Base-by-base conservation (phyloP, 1,140 invertebrate genomes). In the Akabosia matsudoensis region DNA sequence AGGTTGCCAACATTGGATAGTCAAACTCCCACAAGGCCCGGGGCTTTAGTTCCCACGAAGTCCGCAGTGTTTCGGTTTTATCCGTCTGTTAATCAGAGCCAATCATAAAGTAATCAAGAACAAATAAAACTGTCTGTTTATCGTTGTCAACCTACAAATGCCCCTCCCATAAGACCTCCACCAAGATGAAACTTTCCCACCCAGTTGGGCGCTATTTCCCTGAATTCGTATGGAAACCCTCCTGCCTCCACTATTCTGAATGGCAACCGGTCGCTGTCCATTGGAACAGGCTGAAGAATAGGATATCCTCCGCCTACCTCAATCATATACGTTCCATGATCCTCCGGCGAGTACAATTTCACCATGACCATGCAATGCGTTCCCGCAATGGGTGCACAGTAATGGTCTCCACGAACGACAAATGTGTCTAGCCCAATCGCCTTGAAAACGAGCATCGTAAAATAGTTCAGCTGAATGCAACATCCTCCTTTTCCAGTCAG, bases 241-340 rank as follows among this genome's bases (percentile, higher is more conserved):
- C 74, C 74, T 14, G 74, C 74, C 14, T 31, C 16, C 18, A 75
- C 1, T 33, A 31, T 61, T 75, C 28, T 75, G 31, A 28, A 64
- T 34, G 74, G 74, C 18, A 67, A 24, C 13, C 33, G 3, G 33
- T 61, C 28, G 4, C 37, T 34, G 34, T 52, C 51, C 74, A 75
- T 75, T 61, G 74, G 74, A 30, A 75, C 52, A 3, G 74, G 74
- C 26, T 75, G 54, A 3, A 75, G n/a, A 26, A 75, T 64, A 2
- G 74, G 74, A 33, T 64, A 75, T 33, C 54, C 74, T 18, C 74
- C 74, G n/a, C 74, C 74, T 1, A 75, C 74, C 52, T 75, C 74
- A 1, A 75, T 45, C 33, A 75, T 33, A 56, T 33, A 75, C 4
- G 22, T 33, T 28, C 51, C 73, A 24, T 33, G 4, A 3, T 64